A percentile compares a stretch with the other conserved stretches of the same genome.
phyloP scores from a whole-genome alignment of 2,888 invertebrate genomes.

The Caprella mutica region DNA sequence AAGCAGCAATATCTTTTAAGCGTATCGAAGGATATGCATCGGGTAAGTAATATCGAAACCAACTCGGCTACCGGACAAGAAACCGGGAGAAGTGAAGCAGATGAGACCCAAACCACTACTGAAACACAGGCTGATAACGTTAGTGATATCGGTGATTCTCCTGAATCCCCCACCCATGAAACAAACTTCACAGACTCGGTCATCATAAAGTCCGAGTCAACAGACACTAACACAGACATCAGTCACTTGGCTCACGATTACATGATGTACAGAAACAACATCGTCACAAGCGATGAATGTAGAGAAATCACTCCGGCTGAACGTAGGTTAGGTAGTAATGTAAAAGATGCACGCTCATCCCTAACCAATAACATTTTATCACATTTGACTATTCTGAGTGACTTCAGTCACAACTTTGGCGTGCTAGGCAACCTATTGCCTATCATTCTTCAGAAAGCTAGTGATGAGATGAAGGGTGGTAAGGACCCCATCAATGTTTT shows the following conservation, averaged over 20 bases:
- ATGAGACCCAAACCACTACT: no score
- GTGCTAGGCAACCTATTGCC: not conserved
- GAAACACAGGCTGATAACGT: no score
- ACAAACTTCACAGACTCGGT: no score
- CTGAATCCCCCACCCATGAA: not conserved
- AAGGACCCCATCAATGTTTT: not conserved
- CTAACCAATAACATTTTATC: no score
- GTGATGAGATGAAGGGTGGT: not conserved
- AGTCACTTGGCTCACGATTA: not conserved
- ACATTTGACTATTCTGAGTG: constrained; percentile 1
- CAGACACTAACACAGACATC: no score
- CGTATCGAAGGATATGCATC: no score
- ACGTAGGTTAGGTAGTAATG: not conserved
- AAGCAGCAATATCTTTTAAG: no score
- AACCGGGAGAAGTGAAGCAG: no score
- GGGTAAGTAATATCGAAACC: no score
- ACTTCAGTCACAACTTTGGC: not conserved
- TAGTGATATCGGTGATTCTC: not conserved
- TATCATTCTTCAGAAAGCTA: not conserved
- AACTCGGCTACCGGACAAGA: no score
- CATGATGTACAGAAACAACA: not conserved
- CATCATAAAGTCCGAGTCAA: no score
- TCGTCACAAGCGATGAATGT: constrained; percentile 1
- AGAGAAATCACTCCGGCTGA: constrained; percentile 5
- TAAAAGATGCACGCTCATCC: no score